Evolutionary conservation across 2,888 invertebrate species (phyloP).

Genomic region (Serripes groenlandicus): DNA sequence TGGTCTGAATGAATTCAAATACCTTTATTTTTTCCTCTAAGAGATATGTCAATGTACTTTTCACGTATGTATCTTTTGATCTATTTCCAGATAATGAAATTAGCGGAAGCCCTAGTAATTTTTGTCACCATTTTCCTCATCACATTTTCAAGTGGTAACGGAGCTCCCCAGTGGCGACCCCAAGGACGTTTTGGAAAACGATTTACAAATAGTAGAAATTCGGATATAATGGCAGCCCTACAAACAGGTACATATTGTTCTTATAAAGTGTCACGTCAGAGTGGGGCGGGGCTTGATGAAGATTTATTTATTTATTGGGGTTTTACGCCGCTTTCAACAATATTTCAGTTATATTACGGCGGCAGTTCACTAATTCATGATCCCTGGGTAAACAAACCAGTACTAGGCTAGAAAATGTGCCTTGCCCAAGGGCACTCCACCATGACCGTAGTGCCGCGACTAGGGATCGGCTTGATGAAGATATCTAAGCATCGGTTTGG

Average conservation of each 20-base stretch:
- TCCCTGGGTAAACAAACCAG: no score
- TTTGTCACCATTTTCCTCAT: conserved; percentile 73
- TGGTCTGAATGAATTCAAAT: not conserved
- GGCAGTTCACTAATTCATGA: no score
- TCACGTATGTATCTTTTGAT: not conserved
- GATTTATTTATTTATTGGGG: no score
- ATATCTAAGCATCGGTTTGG: no score
- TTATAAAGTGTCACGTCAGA: not conserved
- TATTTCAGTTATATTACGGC: no score
- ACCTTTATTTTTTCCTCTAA: not conserved
- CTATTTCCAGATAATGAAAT: conserved; percentile 77
- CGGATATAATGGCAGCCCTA: conserved; percentile 64
- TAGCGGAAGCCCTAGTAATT: conserved; percentile 72
- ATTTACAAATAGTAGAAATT: conserved; percentile 41
- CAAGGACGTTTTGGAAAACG: conserved; percentile 81
- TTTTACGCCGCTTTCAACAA: no score
- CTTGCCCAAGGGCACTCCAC: no score
- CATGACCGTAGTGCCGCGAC: no score
- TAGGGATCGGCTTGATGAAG: no score
- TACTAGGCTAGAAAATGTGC: no score
- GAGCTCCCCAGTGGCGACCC: conserved; percentile 80
- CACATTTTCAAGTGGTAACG: conserved; percentile 72
- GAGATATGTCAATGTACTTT: not conserved
- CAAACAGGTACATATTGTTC: conserved; percentile 47
- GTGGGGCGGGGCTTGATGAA: not conserved